Evolutionary conservation across 2,113 vertebrate species (phyloP), one percentile per base, ranked within the genome.

Genomic region (Salvelinus sp.): DNA sequence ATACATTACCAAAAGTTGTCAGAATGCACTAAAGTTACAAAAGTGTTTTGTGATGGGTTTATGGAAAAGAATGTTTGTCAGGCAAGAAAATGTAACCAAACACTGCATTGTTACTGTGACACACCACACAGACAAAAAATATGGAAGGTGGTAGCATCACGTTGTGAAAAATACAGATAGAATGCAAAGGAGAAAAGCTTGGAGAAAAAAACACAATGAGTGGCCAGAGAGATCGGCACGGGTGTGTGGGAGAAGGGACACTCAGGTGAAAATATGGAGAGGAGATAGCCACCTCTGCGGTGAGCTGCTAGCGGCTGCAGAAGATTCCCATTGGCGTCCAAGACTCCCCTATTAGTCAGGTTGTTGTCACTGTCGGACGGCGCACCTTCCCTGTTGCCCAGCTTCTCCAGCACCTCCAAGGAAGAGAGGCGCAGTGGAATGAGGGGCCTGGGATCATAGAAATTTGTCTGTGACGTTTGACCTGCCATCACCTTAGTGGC

Each of bases 311-410:
- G 91, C 83, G 93, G 94, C 86, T 91, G 94, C 77, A 94, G 94
- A 4, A 93, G 96, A 89, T 97, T 97, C 95, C 97, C 96, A 93
- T 96, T 98, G 92, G 91, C 91, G 90, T 98, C 97, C 93, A 96
- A 90, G 93, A 90, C 88, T 83, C 92, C 92, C 75, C 92, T 93
- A 82, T 96, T 95, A 92, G 88, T 92, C 91, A 95, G 86, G 75
- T 88, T 90, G 76, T 89, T 90, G 85, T 93, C 91, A 44, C 78
- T 66, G 79, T 76, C 54, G 79, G 78, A 83, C 2, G 58, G n/a
- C 27, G 50, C 9, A 54, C 87, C 92, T 73, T 95, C 94, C 75
- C 88, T 62, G 70, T 90, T 92, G 90, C 90, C 88, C 83, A 98
- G 93, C 91, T 95, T 95, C 79, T 95, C 96, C 91, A 98, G 86